phyloP scores from a whole-genome alignment of 1,140 invertebrate species.

The Hestina assimilis region DNA sequence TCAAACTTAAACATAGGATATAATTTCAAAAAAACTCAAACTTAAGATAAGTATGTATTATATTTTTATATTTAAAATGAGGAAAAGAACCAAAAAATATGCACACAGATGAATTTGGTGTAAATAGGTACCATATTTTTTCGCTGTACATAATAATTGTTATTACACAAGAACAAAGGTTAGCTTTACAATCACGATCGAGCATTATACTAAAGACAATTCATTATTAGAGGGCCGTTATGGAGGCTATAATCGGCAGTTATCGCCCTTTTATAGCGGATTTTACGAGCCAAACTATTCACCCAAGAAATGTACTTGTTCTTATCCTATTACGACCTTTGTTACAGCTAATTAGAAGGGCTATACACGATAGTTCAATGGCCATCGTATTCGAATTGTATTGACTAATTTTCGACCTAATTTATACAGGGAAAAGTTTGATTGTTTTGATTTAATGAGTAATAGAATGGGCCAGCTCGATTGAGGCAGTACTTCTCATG shows the following conservation, averaged over 20 bases:
- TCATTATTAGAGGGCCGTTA: slow-evolving; percentile 75
- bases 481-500: no score
- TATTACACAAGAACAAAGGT: slow-evolving; percentile 49
- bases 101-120: not conserved
- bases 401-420: no score
- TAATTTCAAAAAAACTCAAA: no score
- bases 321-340: slow-evolving; percentile 55
- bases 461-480: no score
- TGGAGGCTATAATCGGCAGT: slow-evolving; percentile 65
- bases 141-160: slow-evolving; percentile 8
- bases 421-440: no score
- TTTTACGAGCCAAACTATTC: slow-evolving; percentile 74
- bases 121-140: not conserved
- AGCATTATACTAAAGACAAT: slow-evolving; percentile 73
- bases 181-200: slow-evolving; percentile 59
- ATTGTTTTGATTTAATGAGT: no score
- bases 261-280: slow-evolving; percentile 75
- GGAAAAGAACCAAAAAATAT: not conserved
- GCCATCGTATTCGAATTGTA: not conserved
- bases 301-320: slow-evolving; percentile 62
- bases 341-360: slow-evolving; percentile 56
- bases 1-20: no score
- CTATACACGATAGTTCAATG: not conserved
- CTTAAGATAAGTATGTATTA: no score
- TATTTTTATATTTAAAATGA: not conserved